Percentiles rank a stretch among this genome's conserved stretches.
These are phyloP conservation scores for Amphimedon queenslandica DNA, from an alignment of 37 sponge, comb jelly and placozoan genomes.

Conservation along the genomic window DNA sequence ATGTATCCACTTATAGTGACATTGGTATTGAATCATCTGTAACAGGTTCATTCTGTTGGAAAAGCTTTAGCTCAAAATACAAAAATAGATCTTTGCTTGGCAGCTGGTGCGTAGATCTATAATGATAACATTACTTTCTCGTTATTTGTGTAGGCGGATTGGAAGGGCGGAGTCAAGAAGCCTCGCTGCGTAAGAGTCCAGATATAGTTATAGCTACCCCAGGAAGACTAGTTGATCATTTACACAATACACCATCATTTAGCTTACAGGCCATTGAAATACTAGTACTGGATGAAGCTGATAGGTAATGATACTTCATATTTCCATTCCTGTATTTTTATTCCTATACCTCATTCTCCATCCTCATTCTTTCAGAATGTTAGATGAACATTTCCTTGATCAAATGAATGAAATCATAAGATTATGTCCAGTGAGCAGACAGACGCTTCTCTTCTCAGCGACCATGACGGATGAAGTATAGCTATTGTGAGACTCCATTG, in stretches of 20 bases:
- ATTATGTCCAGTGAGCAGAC: slow-evolving; percentile 77
- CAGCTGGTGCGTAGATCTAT: slow-evolving; percentile 53
- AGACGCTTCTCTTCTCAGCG: slow-evolving; percentile 98
- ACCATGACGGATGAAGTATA: slow-evolving; percentile 98
- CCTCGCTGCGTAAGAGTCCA: slow-evolving; percentile 76
- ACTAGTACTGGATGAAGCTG: slow-evolving; percentile 96
- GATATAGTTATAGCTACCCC: slow-evolving; percentile 97
- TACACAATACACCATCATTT: slow-evolving; percentile 97
- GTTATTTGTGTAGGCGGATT: slow-evolving; percentile 78
- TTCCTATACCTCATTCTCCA: neutral
- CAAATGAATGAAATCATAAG: slow-evolving; percentile 94
- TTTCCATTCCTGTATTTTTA: neutral
- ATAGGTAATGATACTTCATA: slow-evolving; percentile 50
- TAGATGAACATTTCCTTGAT: slow-evolving; percentile 95
- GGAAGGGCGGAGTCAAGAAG: slow-evolving; percentile 88
- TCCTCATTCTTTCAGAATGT: slow-evolving; percentile 53
- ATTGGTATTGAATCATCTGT: neutral
- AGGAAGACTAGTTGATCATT: slow-evolving; percentile 93
- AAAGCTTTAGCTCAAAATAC: slow-evolving; percentile 68
- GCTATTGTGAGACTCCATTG: neutral
- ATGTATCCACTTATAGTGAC: neutral
- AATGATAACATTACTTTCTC: slow-evolving; percentile 6
- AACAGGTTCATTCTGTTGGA: slow-evolving; percentile 77
- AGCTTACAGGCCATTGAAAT: slow-evolving; percentile 88
- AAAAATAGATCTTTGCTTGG: slow-evolving; percentile 70